Evolutionary conservation across 2,888 invertebrate genomes (phyloP), one percentile per base, ranked within the genome.

Genomic region (Volucella zonaria): DNA sequence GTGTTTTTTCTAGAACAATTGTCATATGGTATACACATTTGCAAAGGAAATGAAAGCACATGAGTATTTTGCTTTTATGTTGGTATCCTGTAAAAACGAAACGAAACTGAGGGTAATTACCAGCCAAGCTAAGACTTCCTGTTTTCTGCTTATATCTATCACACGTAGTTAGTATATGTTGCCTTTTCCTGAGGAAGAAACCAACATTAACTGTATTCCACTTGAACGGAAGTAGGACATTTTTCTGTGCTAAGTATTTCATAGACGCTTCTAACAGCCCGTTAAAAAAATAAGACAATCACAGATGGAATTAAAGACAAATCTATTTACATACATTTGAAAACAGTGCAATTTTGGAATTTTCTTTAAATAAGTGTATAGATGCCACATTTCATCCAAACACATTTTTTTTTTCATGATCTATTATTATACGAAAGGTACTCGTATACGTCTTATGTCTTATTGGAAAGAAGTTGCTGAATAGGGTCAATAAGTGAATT

Each of bases 71-170:
- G 18, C 3, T 12, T 42, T 9, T 9, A 59, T 9, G 8, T 3
- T 40, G 14, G 51, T 31, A 71, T 61, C 51, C 61, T 71, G 59
- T 43, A 61, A 42, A 49, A 51, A 52, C 38, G 45, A 38, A 38
- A 45, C 73, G 45, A 38, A 38, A 45, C 73, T 6, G 45, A 23
- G 23, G 47, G 43, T 64, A 74, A 64, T 64, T 74, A 64, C 74
- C 64, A 47, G 43, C 11, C 12, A 38, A 14, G 38, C 31, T 54
- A 73, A 74, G 61, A 73, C 51, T 73, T 73, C 38, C 52, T 3
- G 14, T 52, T 52, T 71, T 43, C 4, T 45, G 10, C 45, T 10
- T 15, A 18, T 23, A 52, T 45, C 12, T 43, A 54, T 10, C 31
- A 14, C 18, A 47, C 43, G 49, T 43, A 45, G 8, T 43, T 73